Base-by-base conservation (phyloP, 2,113 vertebrate genomes). In the Limnothrissa miodon region DNA sequence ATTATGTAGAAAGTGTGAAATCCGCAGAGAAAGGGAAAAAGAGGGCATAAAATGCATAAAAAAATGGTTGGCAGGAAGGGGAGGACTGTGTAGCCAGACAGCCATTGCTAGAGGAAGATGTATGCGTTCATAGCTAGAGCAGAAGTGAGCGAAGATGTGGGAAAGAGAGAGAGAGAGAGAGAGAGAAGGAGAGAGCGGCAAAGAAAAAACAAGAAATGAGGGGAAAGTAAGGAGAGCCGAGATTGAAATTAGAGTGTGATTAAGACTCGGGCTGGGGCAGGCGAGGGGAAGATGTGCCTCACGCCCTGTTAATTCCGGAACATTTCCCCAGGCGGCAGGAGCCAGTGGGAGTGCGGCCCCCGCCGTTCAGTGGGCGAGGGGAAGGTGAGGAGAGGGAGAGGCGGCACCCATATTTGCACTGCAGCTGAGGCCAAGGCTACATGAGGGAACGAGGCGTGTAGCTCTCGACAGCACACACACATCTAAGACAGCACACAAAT, bases 261-360 rank as follows among this genome's bases (percentile, higher is more conserved):
- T 62, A 62, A 62, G 59, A 62, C 59, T 62, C 59, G 7, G 59
- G 59, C n/a, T 10, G 59, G 59, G 59, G 1, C 25, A 62, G 59
- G 23, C 59, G 59, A n/a, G 9, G 25, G n/a, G n/a, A 23, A 29
- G 59, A 17, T 29, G 66, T 2, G 33, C 29, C 66, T 74, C 66
- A 74, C 13, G 66, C 66, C 66, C 66, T 33, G 66, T 74, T 74
- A 74, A 74, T 74, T 74, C 66, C 66, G 15, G 66, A 39, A 74
- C 66, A 74, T 74, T 74, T 74, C 66, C 66, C 66, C 11, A 74
- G 25, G 66, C 66, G 33, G 66, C 66, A 74, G 66, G 29, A 74
- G 66, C 66, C 25, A 33, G 25, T 74, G 66, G 66, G 66, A 74
- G 66, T 33, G 11, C 66, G 29, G 66, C 29, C 29, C 66, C 66